Base-by-base conservation (phyloP, 1,140 invertebrate species). In the Lithobius niger region DNA sequence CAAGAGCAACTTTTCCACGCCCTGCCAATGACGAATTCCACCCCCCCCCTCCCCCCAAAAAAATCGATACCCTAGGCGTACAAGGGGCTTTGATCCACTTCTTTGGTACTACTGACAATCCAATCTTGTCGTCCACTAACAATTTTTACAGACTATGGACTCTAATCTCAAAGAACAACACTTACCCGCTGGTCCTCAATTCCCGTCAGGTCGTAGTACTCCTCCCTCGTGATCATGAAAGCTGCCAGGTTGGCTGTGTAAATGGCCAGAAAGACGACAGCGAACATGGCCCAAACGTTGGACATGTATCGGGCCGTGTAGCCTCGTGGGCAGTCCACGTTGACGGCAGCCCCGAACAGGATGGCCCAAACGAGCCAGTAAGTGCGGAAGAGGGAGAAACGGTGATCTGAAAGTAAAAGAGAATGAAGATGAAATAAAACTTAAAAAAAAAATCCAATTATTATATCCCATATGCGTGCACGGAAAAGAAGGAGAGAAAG, bases 281-380 rank as follows among this genome's bases (percentile, higher is more conserved):
- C 93, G 69, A 98, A 98, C 77, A 97, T 84, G 6, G 95, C 94
- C 95, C 93, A 97, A 57, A 97, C 86, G 67, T 94, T 96, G 25
- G 90, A 92, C 84, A 97, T 91, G 68, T 96, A 96, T 59, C 79
- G 83, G 27, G 86, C 86, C 54, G 86, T 94, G 67, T 95, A 93
- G 42, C 92, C 91, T 63, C 86, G 77, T 0, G 94, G 93, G 47
- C 89, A 94, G 71, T 97, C 92, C 44, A 95, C 88, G 66, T 95
- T 91, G 6, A 97, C 93, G 40, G 94, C 90, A 25, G 95, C 94
- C 73, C 91, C 89, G 73, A 99, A 98, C n/a, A 99, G 78, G 36
- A 97, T 92, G n/a, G 95, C 92, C 94, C 94, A 98, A n/a, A 98
- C 95, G 55, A 99, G 76, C 96, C 95, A 99, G 68, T 97, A 96